A percentile compares a stretch with the other conserved stretches of the same genome.
phyloP scores from a whole-genome alignment of 2,113 vertebrate species.

The Propithecus coquereli region DNA sequence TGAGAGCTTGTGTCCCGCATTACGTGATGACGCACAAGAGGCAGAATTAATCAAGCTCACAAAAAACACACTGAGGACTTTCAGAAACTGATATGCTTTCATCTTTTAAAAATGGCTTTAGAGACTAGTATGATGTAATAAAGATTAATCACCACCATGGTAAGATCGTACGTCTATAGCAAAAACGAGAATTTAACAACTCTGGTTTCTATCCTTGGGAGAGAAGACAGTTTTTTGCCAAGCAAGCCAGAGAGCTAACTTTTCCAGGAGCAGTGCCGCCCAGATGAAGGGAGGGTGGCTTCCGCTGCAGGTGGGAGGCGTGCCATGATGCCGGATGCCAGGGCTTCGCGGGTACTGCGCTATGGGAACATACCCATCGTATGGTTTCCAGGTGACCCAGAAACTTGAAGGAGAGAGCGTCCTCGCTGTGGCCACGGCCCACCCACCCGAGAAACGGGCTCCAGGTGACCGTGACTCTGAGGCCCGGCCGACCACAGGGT shows the following conservation, averaged over 20 bases:
- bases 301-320: fast-evolving
- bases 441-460: fast-evolving
- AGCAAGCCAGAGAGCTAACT: fast-evolving
- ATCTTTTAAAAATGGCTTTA: background rate
- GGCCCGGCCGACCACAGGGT: fast-evolving
- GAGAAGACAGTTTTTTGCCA: too few species aligned
- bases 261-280: fast-evolving
- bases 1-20: fast-evolving
- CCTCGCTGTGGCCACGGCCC: fast-evolving
- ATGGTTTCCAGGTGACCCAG: background rate
- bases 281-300: background rate
- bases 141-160: fast-evolving
- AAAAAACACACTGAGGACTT: fast-evolving
- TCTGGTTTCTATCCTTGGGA: background rate
- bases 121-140: fast-evolving
- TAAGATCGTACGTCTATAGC: fast-evolving
- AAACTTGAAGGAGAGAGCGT: fast-evolving
- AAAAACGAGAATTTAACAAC: fast-evolving
- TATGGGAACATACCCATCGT: fast-evolving
- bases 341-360: fast-evolving
- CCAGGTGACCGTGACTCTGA: fast-evolving
- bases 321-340: fast-evolving
- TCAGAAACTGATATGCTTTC: fast-evolving
- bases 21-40: fast-evolving
- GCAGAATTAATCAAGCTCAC: too few species aligned